Evolutionary conservation across 2,113 vertebrate species (phyloP).

Genomic region (Xenotilapia flavipinnis): DNA sequence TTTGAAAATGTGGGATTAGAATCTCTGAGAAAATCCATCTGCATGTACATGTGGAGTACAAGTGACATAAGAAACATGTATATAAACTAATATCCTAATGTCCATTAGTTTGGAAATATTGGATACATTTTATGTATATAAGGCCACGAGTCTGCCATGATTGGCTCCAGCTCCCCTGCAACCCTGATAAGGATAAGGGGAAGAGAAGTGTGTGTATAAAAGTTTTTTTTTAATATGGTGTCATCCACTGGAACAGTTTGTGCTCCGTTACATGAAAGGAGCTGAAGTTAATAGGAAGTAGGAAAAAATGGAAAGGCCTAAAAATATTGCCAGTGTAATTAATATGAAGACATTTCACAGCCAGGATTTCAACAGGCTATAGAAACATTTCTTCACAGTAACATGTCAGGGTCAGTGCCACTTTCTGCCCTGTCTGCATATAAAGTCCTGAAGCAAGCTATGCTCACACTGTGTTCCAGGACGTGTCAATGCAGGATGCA

Average conservation of each 20-base stretch:
- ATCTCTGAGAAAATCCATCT: neutral
- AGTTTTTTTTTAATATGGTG: neutral
- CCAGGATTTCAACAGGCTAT: neutral
- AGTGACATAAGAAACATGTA: neutral
- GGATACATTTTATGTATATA: neutral
- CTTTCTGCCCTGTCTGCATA: neutral
- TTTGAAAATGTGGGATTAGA: neutral
- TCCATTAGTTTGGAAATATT: neutral
- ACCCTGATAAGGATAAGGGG: neutral
- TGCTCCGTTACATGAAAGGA: neutral
- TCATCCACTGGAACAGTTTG: neutral
- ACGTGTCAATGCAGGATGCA: neutral
- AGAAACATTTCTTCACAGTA: neutral
- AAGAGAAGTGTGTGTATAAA: neutral
- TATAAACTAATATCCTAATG: neutral
- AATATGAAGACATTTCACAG: neutral
- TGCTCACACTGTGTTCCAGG: neutral
- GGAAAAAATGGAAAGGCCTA: neutral
- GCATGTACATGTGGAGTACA: neutral
- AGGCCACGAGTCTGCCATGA: neutral
- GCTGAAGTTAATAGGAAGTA: neutral
- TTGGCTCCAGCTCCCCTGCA: neutral
- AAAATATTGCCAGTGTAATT: neutral
- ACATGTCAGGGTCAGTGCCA: neutral
- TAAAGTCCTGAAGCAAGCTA: neutral